A percentile compares a stretch with the other conserved stretches of the same genome.
These are phyloP conservation scores for Drosophila mimica DNA, from an alignment of 2,888 invertebrate species.

Conservation along the genomic window DNA sequence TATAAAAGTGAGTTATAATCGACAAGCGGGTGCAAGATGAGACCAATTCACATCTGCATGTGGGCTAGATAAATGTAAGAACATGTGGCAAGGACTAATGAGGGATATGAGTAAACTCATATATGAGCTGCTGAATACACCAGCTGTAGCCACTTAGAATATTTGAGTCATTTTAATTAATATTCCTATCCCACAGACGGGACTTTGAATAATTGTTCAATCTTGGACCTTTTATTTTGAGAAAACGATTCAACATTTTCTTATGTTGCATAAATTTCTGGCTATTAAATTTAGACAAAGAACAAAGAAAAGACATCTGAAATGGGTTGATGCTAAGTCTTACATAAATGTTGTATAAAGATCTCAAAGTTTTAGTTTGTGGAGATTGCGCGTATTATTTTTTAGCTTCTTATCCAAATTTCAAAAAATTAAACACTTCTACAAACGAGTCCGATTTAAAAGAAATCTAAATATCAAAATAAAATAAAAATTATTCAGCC, in stretches of 20 bases:
- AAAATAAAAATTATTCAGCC: no score
- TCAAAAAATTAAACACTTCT: background rate
- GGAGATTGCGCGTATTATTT: background rate
- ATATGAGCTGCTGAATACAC: background rate
- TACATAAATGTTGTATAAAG: background rate
- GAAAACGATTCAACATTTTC: background rate
- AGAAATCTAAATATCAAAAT: background rate
- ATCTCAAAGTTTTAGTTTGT: background rate
- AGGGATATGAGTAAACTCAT: background rate
- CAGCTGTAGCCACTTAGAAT: background rate
- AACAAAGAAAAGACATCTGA: background rate
- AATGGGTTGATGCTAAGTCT: background rate
- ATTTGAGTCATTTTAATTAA: background rate
- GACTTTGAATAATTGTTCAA: background rate
- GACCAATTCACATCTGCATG: constrained; percentile 20
- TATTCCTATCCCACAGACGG: background rate
- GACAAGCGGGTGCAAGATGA: constrained; percentile 30
- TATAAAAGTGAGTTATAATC: constrained; percentile 51
- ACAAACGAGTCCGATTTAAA: no score
- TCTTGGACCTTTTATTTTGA: background rate
- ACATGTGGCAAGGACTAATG: constrained; percentile 11
- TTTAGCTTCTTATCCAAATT: background rate
- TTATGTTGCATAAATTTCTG: background rate
- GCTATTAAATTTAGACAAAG: background rate
- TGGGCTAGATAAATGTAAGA: background rate